Evolutionary conservation across 2,113 vertebrate genomes (phyloP), one percentile per base, ranked within the genome.

Genomic region (Etheostoma spectabile): DNA sequence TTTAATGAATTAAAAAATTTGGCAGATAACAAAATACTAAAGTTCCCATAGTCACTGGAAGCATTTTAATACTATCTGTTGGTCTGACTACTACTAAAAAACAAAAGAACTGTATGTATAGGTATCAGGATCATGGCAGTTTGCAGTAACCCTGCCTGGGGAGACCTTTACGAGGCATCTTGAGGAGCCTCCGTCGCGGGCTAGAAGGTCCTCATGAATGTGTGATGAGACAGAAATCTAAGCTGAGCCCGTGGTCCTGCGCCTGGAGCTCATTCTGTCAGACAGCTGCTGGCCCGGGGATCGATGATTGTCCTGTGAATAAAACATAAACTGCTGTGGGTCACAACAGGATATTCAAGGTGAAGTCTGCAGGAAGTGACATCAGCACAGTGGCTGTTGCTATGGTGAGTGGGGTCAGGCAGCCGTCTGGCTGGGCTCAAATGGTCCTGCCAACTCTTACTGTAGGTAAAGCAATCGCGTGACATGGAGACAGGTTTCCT

Each of bases 201-300:
- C 69, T 68, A 60, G 61, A 64, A 71, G 48, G 66, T 74, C 77
- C 85, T 93, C 90, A 90, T 95, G 87, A 93, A 95, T 91, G 82
- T 81, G 77, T 93, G 79, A 94, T 95, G 93, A 94, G 89, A 80
- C 80, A 81, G 88, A 94, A 91, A 93, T 91, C 81, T 86, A 93
- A 94, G 83, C 88, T 87, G 86, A 80, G 79, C 62, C 62, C 2
- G 46, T 48, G 55, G 74, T 48, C 73, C 87, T 84, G 59, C 66
- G 83, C 82, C 73, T 49, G 59, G 71, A 77, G 87, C 88, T 82
- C 68, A 74, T 70, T 89, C 91, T 86, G 75, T 84, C 92, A 79
- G 84, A 84, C 89, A 84, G 79, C 88, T 67, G 89, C 85, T 52
- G 88, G 64, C 88, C 8, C 33, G 79, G 84, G 75, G 90, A 92